Evolutionary conservation across 2,888 invertebrate genomes (phyloP).

Genomic region (Isotomurus palustris): DNA sequence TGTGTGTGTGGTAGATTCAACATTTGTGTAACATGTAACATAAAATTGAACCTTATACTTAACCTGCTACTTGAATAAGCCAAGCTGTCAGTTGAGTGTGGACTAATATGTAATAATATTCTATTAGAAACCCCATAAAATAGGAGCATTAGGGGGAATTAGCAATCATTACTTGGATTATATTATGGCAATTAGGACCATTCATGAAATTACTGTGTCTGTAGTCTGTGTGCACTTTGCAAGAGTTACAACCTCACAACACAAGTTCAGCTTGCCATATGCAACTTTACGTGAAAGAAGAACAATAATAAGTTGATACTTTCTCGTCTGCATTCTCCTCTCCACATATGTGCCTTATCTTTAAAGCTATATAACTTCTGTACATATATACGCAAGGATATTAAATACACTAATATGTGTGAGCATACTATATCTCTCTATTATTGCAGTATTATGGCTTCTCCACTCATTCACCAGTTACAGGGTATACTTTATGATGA

Average conservation of each 20-base stretch:
- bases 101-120: constrained; percentile 13
- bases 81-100: background rate
- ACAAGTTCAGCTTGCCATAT: too few species aligned
- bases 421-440: background rate
- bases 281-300: too few species aligned
- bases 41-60: too few species aligned
- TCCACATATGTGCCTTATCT: too few species aligned
- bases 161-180: constrained; percentile 14
- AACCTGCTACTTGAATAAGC: too few species aligned
- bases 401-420: background rate
- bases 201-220: constrained; percentile 5
- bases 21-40: too few species aligned
- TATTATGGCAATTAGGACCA: constrained; percentile 3
- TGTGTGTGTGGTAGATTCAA: too few species aligned
- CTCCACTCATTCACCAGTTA: background rate
- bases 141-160: constrained; percentile 11
- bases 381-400: background rate
- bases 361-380: too few species aligned
- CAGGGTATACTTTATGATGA: background rate
- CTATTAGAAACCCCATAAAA: constrained; percentile 14
- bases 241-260: too few species aligned
- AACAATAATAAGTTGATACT: too few species aligned
- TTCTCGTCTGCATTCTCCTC: too few species aligned
- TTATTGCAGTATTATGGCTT: background rate
- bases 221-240: background rate